Evolutionary conservation across 2,888 invertebrate genomes (phyloP), one percentile per base, ranked within the genome.

Genomic region (Pachliopta kotzebuea): DNA sequence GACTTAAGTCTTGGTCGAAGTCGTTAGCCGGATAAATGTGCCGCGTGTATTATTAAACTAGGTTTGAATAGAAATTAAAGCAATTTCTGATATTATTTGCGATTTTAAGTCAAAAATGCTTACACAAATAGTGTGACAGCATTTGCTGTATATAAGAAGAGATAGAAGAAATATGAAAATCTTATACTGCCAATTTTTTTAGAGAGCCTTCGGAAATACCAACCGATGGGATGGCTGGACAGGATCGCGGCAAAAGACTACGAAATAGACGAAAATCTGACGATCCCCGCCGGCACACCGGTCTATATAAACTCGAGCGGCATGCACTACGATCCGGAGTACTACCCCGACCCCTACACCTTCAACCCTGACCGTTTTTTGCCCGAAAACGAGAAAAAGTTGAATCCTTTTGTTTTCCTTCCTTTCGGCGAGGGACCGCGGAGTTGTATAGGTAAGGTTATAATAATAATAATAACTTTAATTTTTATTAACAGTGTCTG

Each of bases 381-480:
- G 21, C 65, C 68, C 0, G 68, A 68, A 31, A 68, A 69, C 42
- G 56, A 65, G 9, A 21, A 58, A 1, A 56, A 61, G 3, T 60
- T 68, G 4, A 45, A 67, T 2, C 69, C 69, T 6, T 69, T 62
- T 23, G 67, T 65, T 2, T 72, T 61, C 24, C 26, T 72, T 31
- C 70, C 72, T 6, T 72, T 71, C 57, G 69, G 66, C 18, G 61
- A 65, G 31, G 65, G 65, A 11, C 65, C 92, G 1, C 85, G 94
- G 56, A 91, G 84, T 71, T 94, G 94, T 70, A 92, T 94, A 63
- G 94, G 93, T 82, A 23, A 11, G 45, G 20, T 49, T 0, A 14
- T 37, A 37, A n/a, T n/a, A n/a, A n/a, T n/a, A n/a, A n/a, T n/a
- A n/a, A n/a, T n/a, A n/a, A n/a, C n/a, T n/a, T n/a, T n/a, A n/a